phyloP scores from a whole-genome alignment of 2,888 invertebrate species.

The Drosophila crucigera region DNA sequence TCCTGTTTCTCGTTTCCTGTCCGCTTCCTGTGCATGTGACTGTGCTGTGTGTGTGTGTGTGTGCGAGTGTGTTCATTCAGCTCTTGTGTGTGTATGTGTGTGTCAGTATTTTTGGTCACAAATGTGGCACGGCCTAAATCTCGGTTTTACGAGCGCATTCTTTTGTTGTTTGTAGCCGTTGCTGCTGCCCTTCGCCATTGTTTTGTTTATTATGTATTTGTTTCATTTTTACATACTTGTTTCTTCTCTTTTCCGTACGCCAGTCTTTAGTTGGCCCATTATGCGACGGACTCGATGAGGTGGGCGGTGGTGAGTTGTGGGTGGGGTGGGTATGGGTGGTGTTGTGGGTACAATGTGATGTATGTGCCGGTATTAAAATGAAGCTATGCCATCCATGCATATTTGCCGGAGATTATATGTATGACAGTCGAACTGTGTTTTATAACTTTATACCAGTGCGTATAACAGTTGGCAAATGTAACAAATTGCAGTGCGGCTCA shows the following conservation, averaged over 20 bases:
- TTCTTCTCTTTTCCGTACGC: constrained; percentile 30
- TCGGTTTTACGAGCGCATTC: constrained; percentile 79
- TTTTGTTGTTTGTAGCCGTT: constrained; percentile 58
- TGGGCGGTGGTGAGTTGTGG: constrained; percentile 1
- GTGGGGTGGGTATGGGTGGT: too few species aligned
- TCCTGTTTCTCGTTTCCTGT: constrained; percentile 14
- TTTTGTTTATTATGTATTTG: constrained; percentile 79
- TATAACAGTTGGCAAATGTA: constrained; percentile 44
- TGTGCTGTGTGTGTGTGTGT: constrained; percentile 14
- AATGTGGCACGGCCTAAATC: constrained; percentile 80
- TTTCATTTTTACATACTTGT: constrained; percentile 77
- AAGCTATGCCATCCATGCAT: constrained; percentile 34
- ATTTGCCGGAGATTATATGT: constrained; percentile 28
- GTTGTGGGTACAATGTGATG: constrained; percentile 36
- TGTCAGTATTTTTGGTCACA: constrained; percentile 67
- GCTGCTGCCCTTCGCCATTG: constrained; percentile 66
- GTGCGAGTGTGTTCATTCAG: constrained; percentile 21
- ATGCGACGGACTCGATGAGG: constrained; percentile 29
- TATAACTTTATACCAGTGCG: constrained; percentile 9
- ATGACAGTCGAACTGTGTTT: constrained; percentile 17
- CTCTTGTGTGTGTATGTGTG: constrained; percentile 18
- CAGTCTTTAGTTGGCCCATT: constrained; percentile 74
- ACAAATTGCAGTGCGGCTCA: constrained; percentile 65
- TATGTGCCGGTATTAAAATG: constrained; percentile 57
- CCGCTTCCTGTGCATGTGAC: constrained; percentile 38